Evolutionary conservation across 2,113 vertebrate species (phyloP).

Genomic region (Glareola pratincola): DNA sequence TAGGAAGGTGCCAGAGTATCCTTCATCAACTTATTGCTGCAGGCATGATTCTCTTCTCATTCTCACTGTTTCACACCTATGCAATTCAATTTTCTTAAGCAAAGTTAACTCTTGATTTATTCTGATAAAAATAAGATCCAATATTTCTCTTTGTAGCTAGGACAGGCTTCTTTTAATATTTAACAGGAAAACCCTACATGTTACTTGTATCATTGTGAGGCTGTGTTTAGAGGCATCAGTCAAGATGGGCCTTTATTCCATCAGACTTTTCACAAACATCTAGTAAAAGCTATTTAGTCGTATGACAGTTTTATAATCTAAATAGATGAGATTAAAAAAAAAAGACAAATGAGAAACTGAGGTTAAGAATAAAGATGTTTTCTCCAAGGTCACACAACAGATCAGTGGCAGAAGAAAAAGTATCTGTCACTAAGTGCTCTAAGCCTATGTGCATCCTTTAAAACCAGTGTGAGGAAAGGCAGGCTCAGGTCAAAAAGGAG

Average conservation of each 20-base stretch:
- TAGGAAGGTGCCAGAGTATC: neutral
- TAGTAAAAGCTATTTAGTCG: neutral
- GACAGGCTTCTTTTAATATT: neutral
- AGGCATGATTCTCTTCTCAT: neutral
- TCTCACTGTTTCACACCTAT: conserved; percentile 4
- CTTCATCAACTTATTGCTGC: conserved; percentile 20
- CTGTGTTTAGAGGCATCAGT: neutral
- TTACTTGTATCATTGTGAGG: neutral
- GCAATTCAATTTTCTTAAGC: neutral
- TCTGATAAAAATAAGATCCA: neutral
- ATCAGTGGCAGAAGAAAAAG: neutral
- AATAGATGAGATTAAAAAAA: neutral
- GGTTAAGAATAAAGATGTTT: neutral
- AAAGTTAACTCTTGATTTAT: neutral
- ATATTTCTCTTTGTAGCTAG: neutral
- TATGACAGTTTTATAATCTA: neutral
- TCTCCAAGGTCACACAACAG: neutral
- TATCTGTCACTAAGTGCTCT: neutral
- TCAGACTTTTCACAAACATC: neutral
- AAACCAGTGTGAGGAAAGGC: neutral
- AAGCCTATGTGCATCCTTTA: neutral
- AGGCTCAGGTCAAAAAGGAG: neutral
- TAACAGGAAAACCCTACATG: neutral
- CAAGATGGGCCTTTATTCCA: neutral
- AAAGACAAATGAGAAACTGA: neutral